Evolutionary conservation across 2,888 invertebrate species (phyloP).

Genomic region (Ceraclea dissimilis): DNA sequence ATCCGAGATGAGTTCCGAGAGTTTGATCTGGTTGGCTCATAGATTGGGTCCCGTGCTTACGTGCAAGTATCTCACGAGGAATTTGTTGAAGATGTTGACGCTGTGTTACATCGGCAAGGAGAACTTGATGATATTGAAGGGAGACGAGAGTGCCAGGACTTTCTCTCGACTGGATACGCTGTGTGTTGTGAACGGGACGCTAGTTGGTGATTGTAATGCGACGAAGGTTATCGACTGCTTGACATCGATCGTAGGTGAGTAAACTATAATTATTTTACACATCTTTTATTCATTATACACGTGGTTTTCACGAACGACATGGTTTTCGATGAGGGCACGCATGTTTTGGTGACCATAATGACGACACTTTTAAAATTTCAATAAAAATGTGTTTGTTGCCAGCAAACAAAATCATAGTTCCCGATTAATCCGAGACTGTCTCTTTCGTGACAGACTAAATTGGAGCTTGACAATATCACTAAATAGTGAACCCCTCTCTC

Average conservation of each 20-base stretch:
- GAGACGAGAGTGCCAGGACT: not conserved
- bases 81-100: constrained; percentile 88
- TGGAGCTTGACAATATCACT: too few species aligned
- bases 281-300: constrained; percentile 15
- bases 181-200: constrained; percentile 56
- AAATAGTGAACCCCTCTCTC: too few species aligned
- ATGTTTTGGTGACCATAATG: too few species aligned
- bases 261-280: constrained; percentile 3
- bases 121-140: constrained; percentile 50
- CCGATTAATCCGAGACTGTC: too few species aligned
- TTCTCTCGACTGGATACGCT: constrained; percentile 45
- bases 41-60: constrained; percentile 90
- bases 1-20: constrained; percentile 82
- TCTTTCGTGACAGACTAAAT: too few species aligned
- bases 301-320: too few species aligned
- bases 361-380: too few species aligned
- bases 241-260: constrained; percentile 73
- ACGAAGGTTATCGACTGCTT: constrained; percentile 85
- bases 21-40: constrained; percentile 86
- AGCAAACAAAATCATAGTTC: too few species aligned
- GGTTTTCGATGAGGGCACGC: too few species aligned
- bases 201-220: constrained; percentile 75
- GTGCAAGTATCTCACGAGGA: constrained; percentile 82
- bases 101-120: constrained; percentile 86
- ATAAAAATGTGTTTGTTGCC: too few species aligned